These are phyloP conservation scores for Cheilosia soror DNA, from an alignment of 2,888 invertebrate species.

Conservation along the genomic window DNA sequence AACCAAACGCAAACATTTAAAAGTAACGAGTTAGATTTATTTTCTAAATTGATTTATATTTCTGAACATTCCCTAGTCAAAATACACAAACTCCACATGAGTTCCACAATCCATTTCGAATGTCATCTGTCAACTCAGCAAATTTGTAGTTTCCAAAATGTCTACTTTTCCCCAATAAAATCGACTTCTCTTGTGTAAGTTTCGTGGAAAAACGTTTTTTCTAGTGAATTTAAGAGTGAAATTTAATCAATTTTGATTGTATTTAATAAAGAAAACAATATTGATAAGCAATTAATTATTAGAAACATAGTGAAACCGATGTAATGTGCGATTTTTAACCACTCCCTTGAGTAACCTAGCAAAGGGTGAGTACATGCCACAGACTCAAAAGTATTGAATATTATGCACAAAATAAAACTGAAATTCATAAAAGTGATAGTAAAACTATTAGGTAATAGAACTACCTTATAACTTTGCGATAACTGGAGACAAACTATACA, in stretches of 20 bases:
- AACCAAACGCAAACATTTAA: not conserved
- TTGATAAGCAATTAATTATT: not conserved
- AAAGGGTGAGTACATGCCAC: conserved; percentile 34
- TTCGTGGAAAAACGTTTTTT: conserved; percentile 20
- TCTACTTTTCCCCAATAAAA: conserved; percentile 58
- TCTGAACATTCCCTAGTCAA: conserved; percentile 1
- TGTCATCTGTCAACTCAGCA: conserved; percentile 62
- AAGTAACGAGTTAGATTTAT: not conserved
- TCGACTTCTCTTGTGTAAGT: conserved; percentile 10
- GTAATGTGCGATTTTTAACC: conserved; percentile 50
- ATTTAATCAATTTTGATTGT: conserved; percentile 13
- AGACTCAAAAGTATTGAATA: not conserved
- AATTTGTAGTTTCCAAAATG: conserved; percentile 57
- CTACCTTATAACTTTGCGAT: not conserved
- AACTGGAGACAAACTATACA: not conserved
- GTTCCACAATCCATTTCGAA: conserved; percentile 18
- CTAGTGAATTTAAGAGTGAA: conserved; percentile 29
- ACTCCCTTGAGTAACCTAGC: conserved; percentile 14
- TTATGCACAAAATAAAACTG: not conserved
- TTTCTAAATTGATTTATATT: not conserved
- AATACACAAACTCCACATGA: conserved; percentile 5
- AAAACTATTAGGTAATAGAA: conserved; percentile 7
- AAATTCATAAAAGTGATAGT: not conserved
- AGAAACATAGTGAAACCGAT: not conserved
- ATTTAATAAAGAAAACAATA: conserved; percentile 4